Evolutionary conservation across 2,113 vertebrate species (phyloP).

Genomic region (Podarcis cretensis): DNA sequence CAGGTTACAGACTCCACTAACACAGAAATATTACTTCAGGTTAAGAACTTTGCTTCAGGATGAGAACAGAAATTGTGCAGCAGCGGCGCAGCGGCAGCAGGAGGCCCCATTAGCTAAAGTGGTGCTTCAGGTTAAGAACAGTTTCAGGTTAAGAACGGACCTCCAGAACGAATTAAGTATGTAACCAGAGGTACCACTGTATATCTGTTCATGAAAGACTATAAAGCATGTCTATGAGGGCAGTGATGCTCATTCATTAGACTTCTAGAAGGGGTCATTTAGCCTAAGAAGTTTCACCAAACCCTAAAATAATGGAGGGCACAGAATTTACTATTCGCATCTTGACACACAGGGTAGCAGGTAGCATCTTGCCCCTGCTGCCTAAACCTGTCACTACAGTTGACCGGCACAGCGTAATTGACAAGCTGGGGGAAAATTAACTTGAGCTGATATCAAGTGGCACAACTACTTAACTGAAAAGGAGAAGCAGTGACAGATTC

Average conservation of each 20-base stretch:
- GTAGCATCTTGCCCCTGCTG: not conserved
- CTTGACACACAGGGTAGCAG: constrained; percentile 1
- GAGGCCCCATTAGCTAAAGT: too few relatives aligned
- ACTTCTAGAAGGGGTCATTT: not conserved
- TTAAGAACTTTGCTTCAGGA: too few relatives aligned
- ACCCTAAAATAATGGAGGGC: not conserved
- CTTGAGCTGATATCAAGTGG: not conserved
- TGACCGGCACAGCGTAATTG: not conserved
- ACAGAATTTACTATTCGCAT: not conserved
- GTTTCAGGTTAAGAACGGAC: too few relatives aligned
- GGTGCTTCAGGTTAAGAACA: too few relatives aligned
- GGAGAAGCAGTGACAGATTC: not conserved
- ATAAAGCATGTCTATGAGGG: not conserved
- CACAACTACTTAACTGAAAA: not conserved
- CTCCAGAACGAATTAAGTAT: too few relatives aligned
- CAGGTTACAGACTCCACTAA: too few relatives aligned
- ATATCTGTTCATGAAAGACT: too few relatives aligned
- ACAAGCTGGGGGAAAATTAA: not conserved
- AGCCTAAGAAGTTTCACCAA: not conserved
- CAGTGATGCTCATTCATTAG: not conserved
- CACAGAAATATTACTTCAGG: too few relatives aligned
- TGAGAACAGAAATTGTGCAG: too few relatives aligned
- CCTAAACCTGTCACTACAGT: not conserved
- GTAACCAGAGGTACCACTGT: too few relatives aligned
- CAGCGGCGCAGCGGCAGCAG: too few relatives aligned